phyloP scores from a whole-genome alignment of 1,140 invertebrate species.

The Temnothorax nylanderi region DNA sequence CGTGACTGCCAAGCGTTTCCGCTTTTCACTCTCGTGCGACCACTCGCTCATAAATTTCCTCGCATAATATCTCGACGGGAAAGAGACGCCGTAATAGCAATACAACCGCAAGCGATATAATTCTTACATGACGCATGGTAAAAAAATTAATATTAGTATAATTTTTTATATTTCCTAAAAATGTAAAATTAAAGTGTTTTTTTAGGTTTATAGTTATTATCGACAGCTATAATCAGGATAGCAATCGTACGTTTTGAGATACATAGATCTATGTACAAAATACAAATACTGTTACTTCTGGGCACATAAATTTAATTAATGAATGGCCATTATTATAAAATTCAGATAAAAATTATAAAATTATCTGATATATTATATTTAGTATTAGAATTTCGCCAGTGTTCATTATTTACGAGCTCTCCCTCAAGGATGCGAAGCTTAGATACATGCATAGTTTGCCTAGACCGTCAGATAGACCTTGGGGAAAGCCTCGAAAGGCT shows the following conservation, averaged over 20 bases:
- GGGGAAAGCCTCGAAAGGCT: conserved; percentile 43
- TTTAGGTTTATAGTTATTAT: background rate
- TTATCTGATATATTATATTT: background rate
- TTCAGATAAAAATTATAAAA: background rate
- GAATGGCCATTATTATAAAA: background rate
- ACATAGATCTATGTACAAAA: background rate
- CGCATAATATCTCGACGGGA: background rate
- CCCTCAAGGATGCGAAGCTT: conserved; percentile 20
- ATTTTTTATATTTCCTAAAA: background rate
- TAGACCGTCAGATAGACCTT: conserved; percentile 24
- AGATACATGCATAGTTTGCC: conserved; percentile 26
- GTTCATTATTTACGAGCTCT: background rate
- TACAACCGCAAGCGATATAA: background rate
- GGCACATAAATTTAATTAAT: background rate
- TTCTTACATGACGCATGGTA: background rate
- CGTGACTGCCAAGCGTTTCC: conserved; percentile 38
- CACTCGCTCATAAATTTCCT: conserved; percentile 43
- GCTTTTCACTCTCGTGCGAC: conserved; percentile 40
- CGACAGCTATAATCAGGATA: background rate
- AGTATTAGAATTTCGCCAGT: background rate
- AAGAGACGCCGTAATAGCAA: background rate
- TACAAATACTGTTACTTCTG: background rate
- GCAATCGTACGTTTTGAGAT: background rate
- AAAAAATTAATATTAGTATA: background rate
- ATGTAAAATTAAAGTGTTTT: background rate